A percentile compares a stretch with the other conserved stretches of the same genome.
These are phyloP conservation scores for Emmelina monodactyla DNA, from an alignment of 2,888 invertebrate species.

Conservation along the genomic window DNA sequence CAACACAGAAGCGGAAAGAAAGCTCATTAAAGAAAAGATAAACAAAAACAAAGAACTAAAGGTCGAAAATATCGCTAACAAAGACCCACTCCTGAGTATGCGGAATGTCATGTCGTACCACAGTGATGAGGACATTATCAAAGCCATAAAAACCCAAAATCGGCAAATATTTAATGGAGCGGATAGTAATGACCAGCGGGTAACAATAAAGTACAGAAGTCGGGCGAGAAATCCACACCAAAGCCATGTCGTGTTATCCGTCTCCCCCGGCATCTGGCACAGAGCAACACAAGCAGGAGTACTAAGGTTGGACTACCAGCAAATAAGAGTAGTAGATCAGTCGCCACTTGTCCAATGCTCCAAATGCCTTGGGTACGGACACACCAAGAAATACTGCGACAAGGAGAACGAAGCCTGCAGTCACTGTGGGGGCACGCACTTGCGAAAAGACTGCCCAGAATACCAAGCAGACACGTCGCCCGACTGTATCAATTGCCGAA, in stretches of 20 bases:
- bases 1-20: constrained; percentile 1
- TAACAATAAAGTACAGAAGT: constrained; percentile 3
- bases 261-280: constrained; percentile 7
- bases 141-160: constrained; percentile 7
- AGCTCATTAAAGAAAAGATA: neutral
- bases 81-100: constrained; percentile 5
- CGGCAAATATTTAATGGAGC: neutral
- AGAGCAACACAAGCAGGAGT: neutral
- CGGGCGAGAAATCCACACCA: constrained; percentile 9
- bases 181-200: neutral
- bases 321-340: constrained; percentile 1
- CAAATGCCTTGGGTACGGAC: constrained; percentile 7
- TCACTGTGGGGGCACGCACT: constrained; percentile 7
- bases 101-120: constrained; percentile 3
- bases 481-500: constrained; percentile 9
- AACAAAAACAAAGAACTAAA: neutral
- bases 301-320: constrained; percentile 3
- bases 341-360: constrained; percentile 6
- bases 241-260: constrained; percentile 9
- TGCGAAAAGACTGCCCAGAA: constrained; percentile 2
- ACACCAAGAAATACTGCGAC: constrained; percentile 2
- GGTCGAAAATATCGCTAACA: constrained; percentile 1
- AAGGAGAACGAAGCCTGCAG: constrained; percentile 1
- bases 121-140: constrained; percentile 11
- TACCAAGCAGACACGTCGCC: neutral